phyloP scores from a whole-genome alignment of 2,888 invertebrate genomes.

The Melipona bicolor region DNA sequence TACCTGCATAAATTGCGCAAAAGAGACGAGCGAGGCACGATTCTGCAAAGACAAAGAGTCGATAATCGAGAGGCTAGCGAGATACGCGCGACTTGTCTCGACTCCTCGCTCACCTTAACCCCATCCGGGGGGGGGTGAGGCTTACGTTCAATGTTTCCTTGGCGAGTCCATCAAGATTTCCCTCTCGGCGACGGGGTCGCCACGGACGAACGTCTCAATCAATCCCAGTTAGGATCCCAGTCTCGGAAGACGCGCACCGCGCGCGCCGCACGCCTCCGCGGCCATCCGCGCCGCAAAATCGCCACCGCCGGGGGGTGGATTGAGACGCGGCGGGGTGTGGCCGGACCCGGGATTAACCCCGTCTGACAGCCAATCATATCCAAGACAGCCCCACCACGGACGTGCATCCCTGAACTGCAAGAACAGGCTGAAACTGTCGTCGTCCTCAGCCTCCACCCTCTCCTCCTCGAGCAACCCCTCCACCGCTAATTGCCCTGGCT shows the following conservation, averaged over 20 bases:
- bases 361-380: constrained; percentile 80
- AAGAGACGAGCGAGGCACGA: neutral
- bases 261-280: neutral
- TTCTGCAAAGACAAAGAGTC: neutral
- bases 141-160: neutral
- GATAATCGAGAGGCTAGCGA: neutral
- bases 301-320: constrained; percentile 72
- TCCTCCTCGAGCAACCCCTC: constrained; percentile 54
- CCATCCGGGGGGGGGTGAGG: neutral
- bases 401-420: constrained; percentile 45
- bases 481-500: constrained; percentile 80
- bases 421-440: constrained; percentile 71
- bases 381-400: constrained; percentile 75
- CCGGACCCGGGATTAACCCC: constrained; percentile 78
- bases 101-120: constrained; percentile 1
- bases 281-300: constrained; percentile 40
- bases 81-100: neutral
- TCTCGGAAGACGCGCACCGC: neutral
- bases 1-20: neutral
- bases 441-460: constrained; percentile 61
- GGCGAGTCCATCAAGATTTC: constrained; percentile 52
- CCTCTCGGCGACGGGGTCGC: constrained; percentile 10
- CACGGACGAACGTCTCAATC: constrained; percentile 47
- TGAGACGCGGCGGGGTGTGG: constrained; percentile 81
- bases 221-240: constrained; percentile 24